These are phyloP conservation scores for Andrena fulva DNA, from an alignment of 2,888 invertebrate species.

Conservation along the genomic window DNA sequence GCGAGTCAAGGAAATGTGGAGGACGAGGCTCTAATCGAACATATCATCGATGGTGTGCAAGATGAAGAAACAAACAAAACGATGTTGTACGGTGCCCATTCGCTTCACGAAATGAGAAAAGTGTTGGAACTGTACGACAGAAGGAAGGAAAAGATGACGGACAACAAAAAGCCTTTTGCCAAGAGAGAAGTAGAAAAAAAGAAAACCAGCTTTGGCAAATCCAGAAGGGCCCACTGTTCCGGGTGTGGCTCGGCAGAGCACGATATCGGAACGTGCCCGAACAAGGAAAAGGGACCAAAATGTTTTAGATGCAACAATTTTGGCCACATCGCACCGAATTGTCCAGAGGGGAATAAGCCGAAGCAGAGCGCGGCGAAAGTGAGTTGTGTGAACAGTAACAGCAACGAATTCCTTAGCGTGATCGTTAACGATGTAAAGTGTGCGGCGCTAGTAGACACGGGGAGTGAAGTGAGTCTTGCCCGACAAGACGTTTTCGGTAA, in stretches of 20 bases:
- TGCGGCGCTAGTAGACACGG: not conserved
- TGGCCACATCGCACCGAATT: not conserved
- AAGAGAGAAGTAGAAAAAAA: not conserved
- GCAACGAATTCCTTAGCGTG: not conserved
- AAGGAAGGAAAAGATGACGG: not conserved
- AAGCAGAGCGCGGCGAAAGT: not conserved
- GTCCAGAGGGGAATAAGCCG: not conserved
- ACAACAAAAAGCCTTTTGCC: not conserved
- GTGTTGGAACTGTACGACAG: not conserved
- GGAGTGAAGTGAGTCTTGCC: not conserved
- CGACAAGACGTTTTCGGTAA: not conserved
- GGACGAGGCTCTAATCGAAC: not conserved
- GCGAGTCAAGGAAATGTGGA: not conserved
- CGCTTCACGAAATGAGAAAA: not conserved
- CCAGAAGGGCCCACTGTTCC: not conserved
- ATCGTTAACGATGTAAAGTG: conserved; percentile 1
- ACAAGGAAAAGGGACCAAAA: not conserved
- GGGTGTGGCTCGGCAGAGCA: not conserved
- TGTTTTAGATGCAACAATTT: not conserved
- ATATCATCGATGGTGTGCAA: not conserved
- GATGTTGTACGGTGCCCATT: not conserved
- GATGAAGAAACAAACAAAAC: not conserved
- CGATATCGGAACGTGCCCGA: not conserved
- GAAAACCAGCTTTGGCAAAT: not conserved
- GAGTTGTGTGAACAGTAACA: not conserved